phyloP scores from a whole-genome alignment of 1,140 invertebrate genomes.

The Trachymyrmex septentrionalis region DNA sequence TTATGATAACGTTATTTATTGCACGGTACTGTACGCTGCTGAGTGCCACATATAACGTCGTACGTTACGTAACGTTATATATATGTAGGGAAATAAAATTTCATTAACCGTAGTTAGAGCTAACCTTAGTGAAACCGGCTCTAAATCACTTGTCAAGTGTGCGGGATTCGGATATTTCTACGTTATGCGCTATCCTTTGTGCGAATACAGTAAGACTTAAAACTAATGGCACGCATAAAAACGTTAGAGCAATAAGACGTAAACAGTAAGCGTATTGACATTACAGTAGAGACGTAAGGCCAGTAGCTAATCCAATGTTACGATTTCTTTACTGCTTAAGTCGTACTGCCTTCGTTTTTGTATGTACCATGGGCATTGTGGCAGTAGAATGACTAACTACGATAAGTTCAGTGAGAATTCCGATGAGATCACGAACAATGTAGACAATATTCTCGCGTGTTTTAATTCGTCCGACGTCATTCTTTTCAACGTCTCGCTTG shows the following conservation, averaged over 20 bases:
- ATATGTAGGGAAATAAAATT: slow-evolving; percentile 51
- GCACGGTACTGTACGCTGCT: background rate
- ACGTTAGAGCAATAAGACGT: no score
- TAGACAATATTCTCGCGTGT: slow-evolving; percentile 46
- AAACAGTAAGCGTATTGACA: no score
- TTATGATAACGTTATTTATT: slow-evolving; percentile 40
- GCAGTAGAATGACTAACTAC: background rate
- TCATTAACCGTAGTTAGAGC: slow-evolving; percentile 33
- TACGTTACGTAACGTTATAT: slow-evolving; percentile 34
- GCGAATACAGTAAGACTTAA: background rate
- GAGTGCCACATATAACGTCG: background rate
- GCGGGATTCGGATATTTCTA: slow-evolving; percentile 22
- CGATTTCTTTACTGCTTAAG: no score
- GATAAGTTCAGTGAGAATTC: background rate
- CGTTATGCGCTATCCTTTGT: background rate
- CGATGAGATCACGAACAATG: background rate
- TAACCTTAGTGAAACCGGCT: slow-evolving; percentile 34
- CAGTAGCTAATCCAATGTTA: no score
- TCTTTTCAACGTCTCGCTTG: background rate
- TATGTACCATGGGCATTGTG: no score
- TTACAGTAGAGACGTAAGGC: no score
- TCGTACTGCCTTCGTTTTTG: background rate
- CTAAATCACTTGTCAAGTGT: slow-evolving; percentile 51
- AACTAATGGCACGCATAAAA: no score
- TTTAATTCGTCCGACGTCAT: slow-evolving; percentile 39